phyloP scores from a whole-genome alignment of 1,140 invertebrate genomes.

The Drosophila azteca region DNA sequence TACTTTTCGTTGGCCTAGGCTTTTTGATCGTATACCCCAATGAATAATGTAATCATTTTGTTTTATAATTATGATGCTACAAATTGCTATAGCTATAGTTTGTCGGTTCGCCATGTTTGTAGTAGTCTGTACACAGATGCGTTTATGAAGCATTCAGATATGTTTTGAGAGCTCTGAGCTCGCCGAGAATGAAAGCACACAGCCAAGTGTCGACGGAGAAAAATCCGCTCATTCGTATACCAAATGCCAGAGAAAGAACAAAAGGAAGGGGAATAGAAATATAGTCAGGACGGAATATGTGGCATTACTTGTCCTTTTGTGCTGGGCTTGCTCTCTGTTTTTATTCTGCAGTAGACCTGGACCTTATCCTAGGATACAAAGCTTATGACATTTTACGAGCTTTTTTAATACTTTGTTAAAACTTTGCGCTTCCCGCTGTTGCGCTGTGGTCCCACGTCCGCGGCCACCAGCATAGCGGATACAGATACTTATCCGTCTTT shows the following conservation, averaged over 20 bases:
- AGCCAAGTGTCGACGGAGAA: no score
- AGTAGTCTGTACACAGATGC: no score
- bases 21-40: no score
- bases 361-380: conserved; percentile 61
- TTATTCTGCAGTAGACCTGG: conserved; percentile 34
- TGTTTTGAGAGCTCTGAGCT: not conserved
- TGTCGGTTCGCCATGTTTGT: no score
- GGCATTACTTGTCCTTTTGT: conserved; percentile 47
- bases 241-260: not conserved
- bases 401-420: conserved; percentile 69
- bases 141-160: no score
- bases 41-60: no score
- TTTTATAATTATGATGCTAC: no score
- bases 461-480: conserved; percentile 1
- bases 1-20: no score
- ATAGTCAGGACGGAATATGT: conserved; percentile 37
- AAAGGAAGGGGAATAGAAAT: conserved; percentile 17
- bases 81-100: no score
- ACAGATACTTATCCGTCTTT: conserved; percentile 54
- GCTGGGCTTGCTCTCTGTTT: conserved; percentile 3
- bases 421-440: conserved; percentile 31
- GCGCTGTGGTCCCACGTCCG: not conserved
- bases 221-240: not conserved
- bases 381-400: conserved; percentile 70
- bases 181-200: conserved; percentile 6